Percentiles rank a stretch among this genome's conserved stretches.
Conservation (phyloP, 1,140 invertebrate genomes). For the Pachypsylla venusta region DNA sequence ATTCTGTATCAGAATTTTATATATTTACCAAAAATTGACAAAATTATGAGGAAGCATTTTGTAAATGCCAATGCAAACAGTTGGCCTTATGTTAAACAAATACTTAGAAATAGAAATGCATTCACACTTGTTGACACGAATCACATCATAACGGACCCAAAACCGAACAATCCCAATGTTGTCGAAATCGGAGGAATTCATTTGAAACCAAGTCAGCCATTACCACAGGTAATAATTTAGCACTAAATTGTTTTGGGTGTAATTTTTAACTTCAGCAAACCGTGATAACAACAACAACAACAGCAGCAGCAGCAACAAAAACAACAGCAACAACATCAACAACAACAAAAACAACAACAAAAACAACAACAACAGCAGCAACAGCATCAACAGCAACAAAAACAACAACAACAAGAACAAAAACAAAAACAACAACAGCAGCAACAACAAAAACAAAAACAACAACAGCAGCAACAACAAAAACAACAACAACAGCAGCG, state of each 20-base stretch:
- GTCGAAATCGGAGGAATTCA: slow-evolving; percentile 53
- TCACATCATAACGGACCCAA: slow-evolving; percentile 39
- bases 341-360: no score
- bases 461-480: no score
- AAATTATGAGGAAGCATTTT: slow-evolving; percentile 7
- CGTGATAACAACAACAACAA: not conserved
- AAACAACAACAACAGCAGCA: no score
- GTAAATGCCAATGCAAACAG: slow-evolving; percentile 19
- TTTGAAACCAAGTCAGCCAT: slow-evolving; percentile 36
- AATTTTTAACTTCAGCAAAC: no score
- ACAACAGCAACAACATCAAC: no score
- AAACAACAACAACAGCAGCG: no score
- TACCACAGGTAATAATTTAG: slow-evolving; percentile 41
- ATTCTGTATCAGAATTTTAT: slow-evolving; percentile 8
- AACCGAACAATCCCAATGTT: slow-evolving; percentile 40
- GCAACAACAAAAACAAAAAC: no score
- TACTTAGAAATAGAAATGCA: slow-evolving; percentile 41
- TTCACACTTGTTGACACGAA: slow-evolving; percentile 49
- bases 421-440: no score
- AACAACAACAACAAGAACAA: no score
- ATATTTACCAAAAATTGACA: not conserved
- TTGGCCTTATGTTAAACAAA: slow-evolving; percentile 33
- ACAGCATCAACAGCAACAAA: no score
- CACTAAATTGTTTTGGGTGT: no score
- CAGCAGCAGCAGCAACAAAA: no score